These are phyloP conservation scores for Camponotus vicinus DNA, from an alignment of 1,140 invertebrate species.

Conservation along the genomic window DNA sequence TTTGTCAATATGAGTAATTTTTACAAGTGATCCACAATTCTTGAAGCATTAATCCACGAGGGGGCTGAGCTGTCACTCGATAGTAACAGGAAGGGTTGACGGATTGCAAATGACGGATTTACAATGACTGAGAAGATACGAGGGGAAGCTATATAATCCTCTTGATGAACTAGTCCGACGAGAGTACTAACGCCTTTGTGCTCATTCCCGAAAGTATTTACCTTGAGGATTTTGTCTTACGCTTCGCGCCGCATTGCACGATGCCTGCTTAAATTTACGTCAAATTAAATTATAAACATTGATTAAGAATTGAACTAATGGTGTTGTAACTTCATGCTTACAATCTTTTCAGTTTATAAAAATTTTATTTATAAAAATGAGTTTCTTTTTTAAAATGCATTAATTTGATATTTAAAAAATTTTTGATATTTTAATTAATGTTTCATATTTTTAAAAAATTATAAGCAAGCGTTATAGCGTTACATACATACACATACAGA, in stretches of 20 bases:
- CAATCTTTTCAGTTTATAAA: background rate
- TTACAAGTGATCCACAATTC: slow-evolving; percentile 55
- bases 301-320: slow-evolving; percentile 34
- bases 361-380: background rate
- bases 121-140: slow-evolving; percentile 34
- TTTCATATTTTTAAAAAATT: background rate
- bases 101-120: slow-evolving; percentile 59
- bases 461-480: background rate
- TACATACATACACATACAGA: background rate
- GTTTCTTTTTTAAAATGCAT: background rate
- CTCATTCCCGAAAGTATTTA: slow-evolving; percentile 64
- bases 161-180: slow-evolving; percentile 63
- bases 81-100: slow-evolving; percentile 58
- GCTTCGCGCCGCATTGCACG: slow-evolving; percentile 4
- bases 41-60: slow-evolving; percentile 53
- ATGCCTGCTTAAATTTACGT: slow-evolving; percentile 58
- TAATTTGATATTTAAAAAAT: no score
- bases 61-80: slow-evolving; percentile 20
- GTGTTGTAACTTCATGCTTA: slow-evolving; percentile 16
- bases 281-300: slow-evolving; percentile 58
- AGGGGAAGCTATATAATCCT: slow-evolving; percentile 63
- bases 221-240: slow-evolving; percentile 41
- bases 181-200: slow-evolving; percentile 52
- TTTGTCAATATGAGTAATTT: slow-evolving; percentile 60
- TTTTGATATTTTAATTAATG: no score